Percentiles rank a stretch among this genome's conserved stretches.
Conservation (phyloP, 2,113 vertebrate genomes). For the Malurus elegans region DNA sequence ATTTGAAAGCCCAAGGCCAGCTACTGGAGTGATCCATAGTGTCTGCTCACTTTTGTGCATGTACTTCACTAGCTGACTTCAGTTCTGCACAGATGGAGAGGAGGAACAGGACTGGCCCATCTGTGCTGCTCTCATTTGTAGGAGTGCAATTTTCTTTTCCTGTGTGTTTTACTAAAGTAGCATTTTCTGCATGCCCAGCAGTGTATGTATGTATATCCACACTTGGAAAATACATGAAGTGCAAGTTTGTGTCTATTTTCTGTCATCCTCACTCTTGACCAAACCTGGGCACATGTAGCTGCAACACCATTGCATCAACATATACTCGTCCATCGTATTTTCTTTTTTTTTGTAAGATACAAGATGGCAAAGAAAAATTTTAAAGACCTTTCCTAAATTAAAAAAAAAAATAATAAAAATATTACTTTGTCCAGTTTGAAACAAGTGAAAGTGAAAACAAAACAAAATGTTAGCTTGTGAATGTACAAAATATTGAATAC, state of each 20-base stretch:
- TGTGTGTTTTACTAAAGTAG: neutral
- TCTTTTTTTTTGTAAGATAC: neutral
- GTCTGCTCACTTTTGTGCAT: neutral
- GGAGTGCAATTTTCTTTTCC: neutral
- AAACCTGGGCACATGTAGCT: neutral
- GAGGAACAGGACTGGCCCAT: neutral
- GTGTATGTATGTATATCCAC: accelerated
- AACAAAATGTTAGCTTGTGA: neutral
- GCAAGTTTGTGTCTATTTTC: neutral
- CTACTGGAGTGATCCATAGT: neutral
- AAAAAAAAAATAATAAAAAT: neutral
- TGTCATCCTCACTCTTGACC: neutral
- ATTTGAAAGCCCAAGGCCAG: neutral
- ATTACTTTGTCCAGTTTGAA: neutral
- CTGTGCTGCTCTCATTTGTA: neutral
- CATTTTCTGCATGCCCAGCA: neutral
- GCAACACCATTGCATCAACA: neutral
- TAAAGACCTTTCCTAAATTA: too few relatives aligned
- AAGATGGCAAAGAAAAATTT: neutral
- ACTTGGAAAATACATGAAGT: neutral
- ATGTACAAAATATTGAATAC: neutral
- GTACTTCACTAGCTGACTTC: neutral
- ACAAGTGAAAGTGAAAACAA: neutral
- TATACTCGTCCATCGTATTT: too few relatives aligned
- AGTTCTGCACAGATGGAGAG: neutral